Base-by-base conservation (phyloP, 2,797 vertebrate genomes). In the Microchirus variegatus region DNA sequence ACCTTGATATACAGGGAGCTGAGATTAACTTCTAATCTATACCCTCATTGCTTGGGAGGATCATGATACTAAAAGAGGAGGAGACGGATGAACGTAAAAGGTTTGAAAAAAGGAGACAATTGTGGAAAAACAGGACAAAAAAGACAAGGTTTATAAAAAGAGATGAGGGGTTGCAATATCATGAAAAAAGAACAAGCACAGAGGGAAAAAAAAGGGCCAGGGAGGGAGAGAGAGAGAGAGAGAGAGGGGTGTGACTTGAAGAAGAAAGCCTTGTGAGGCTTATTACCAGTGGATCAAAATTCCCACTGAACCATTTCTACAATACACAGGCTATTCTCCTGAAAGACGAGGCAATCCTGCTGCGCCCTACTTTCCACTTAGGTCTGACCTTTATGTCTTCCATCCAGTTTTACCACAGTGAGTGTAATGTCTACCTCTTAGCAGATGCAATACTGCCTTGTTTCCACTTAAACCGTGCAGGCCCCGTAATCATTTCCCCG, bases 301-400 rank as follows among this genome's bases (percentile, higher is more conserved):
- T 91, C 86, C 82, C 82, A 86, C 56, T 71, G 85, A 88, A 82
- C 75, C 68, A 51, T 84, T 86, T 83, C 69, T 70, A 81, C 75
- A 73, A 89, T 77, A 80, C 73, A 81, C 64, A 48, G 75, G 80
- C 78, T 77, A 76, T 86, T 90, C 79, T 78, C 66, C 59, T 81
- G 82, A 83, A 87, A 85, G 77, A 83, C 63, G 69, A 86, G 83
- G 85, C 85, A 87, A 83, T 91, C 90, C 78, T 60, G 44, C 79
- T 49, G 67, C 62, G 86, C 71, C 88, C 90, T 85, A 91, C 85
- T 89, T 91, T 90, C 87, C 85, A 84, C 87, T 90, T 90, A 88
- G 42, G 57, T 70, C 80, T 91, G 89, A 93, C 91, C 90, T 93
- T 91, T 91, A 86, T 87, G 89, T 90, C 89, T 87, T 85, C 86